A percentile compares a stretch with the other conserved stretches of the same genome.
phyloP scores from a whole-genome alignment of 2,113 vertebrate species.

The Dromas ardeola region DNA sequence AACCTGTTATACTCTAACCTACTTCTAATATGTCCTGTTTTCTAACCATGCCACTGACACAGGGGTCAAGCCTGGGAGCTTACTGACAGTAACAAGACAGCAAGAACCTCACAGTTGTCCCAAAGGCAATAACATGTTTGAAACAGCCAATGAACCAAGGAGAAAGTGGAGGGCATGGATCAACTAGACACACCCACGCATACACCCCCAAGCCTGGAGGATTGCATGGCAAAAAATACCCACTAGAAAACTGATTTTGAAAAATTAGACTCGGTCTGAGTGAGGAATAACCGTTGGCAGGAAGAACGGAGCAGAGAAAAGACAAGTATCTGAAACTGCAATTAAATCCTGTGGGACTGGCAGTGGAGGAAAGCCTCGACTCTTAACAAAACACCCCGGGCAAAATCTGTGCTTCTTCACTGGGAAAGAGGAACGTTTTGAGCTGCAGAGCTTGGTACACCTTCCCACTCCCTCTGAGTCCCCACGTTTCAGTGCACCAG shows the following conservation, averaged over 20 bases:
- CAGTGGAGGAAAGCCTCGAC: not conserved
- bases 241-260: not conserved
- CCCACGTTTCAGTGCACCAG: accelerated
- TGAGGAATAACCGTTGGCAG: not conserved
- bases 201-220: not conserved
- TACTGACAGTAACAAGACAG: not conserved
- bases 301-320: not conserved
- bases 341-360: not conserved
- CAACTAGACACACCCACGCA: not conserved
- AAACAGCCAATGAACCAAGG: not conserved
- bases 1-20: not conserved
- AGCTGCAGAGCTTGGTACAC: not conserved
- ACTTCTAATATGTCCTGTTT: not conserved
- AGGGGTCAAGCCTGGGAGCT: not conserved
- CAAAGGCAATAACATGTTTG: not conserved
- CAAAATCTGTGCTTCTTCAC: not conserved
- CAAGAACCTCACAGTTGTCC: not conserved
- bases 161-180: not conserved
- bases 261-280: not conserved
- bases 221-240: not conserved
- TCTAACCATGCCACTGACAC: not conserved
- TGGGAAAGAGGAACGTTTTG: not conserved
- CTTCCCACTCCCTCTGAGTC: accelerated
- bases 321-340: not conserved
- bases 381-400: not conserved